phyloP scores from a whole-genome alignment of 2,797 vertebrate species.

The Falco cherrug region DNA sequence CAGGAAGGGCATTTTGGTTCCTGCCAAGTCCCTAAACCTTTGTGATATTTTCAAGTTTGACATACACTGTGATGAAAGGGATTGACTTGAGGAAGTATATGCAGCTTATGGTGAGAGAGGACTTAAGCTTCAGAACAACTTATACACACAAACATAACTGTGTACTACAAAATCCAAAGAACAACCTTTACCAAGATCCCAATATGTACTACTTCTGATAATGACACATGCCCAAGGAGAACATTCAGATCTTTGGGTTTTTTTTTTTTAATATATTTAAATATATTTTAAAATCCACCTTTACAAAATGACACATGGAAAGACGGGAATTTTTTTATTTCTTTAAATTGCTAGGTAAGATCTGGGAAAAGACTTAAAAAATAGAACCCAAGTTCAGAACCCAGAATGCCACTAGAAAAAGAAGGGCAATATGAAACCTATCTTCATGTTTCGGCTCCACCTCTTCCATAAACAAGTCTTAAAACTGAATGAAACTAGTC shows the following conservation, averaged over 20 bases:
- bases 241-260: background rate
- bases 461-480: background rate
- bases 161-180: background rate
- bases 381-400: background rate
- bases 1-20: background rate
- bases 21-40: background rate
- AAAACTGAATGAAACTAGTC: background rate
- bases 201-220: background rate
- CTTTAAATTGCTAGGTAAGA: background rate
- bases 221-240: background rate
- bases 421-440: background rate
- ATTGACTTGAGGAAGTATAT: background rate
- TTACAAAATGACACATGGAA: background rate
- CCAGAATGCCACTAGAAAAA: background rate
- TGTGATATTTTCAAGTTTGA: background rate
- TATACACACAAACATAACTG: accelerated
- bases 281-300: background rate
- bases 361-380: background rate
- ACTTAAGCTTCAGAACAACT: background rate
- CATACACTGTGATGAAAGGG: background rate
- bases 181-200: background rate
- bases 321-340: background rate
- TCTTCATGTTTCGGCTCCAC: background rate
- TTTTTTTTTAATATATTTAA: background rate
- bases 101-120: background rate